Evolutionary conservation across 2,888 invertebrate genomes (phyloP), one percentile per base, ranked within the genome.

Genomic region (Griposia aprilina): DNA sequence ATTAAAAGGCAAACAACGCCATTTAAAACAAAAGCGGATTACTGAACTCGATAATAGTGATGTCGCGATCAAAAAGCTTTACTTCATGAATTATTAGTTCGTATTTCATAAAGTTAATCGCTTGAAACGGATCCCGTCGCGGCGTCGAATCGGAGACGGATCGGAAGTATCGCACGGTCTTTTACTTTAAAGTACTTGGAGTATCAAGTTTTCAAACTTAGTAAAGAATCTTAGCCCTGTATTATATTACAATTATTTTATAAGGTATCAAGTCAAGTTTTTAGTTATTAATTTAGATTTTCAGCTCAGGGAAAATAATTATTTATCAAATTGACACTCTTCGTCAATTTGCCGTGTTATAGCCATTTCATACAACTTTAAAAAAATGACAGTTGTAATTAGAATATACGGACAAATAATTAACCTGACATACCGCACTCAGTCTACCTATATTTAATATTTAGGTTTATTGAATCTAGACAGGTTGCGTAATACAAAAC

Each of bases 51-150:
- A 81, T 88, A 87, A 87, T 87, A 84, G 81, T 26, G 52, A 81
- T 83, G 81, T 89, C 80, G 68, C 82, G 88, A 87, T 85, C 83
- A 85, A 88, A 89, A 88, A 84, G 87, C 79, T 88, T 86, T 76
- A 72, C 81, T 87, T 88, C 89, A 90, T 90, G 91, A 92, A 92
- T 91, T 88, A 92, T 92, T 90, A 88, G 90, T 84, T 87, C 81
- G 86, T 87, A 84, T 90, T 91, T 90, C 90, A 89, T 88, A 87
- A 90, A 90, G 90, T 91, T 91, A 90, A 91, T 90, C 91, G 76
- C 67, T 71, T 71, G 83, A 78, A 80, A 82, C 77, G 71, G 84
- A 81, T 78, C 73, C 68, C 76, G 81, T 84, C 79, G 77, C 75
- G 82, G 59, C 78, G 68, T 59, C 45, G 77, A 67, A 71, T 80